These are phyloP conservation scores for Sebastes steindachneri DNA, from an alignment of 2,797 vertebrate species.

Conservation along the genomic window DNA sequence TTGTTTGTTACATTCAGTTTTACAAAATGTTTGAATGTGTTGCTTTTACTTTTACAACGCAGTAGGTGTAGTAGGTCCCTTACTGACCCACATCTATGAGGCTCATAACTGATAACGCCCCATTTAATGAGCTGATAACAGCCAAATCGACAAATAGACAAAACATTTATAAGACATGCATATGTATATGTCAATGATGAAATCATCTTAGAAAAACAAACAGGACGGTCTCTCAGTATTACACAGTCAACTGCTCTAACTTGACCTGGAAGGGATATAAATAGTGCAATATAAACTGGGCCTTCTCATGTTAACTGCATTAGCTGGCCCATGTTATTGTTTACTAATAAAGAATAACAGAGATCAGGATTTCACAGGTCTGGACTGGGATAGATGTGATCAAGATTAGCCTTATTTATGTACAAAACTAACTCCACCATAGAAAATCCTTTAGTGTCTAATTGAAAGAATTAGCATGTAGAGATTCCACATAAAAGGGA, in stretches of 20 bases:
- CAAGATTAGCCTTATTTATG: not conserved
- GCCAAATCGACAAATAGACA: not conserved
- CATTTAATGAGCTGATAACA: too few relatives aligned
- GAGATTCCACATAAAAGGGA: conserved; percentile 25
- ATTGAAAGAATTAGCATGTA: conserved; percentile 4
- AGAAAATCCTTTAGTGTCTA: not conserved
- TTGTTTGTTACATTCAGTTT: too few relatives aligned
- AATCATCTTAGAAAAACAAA: conserved; percentile 34
- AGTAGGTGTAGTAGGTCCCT: too few relatives aligned
- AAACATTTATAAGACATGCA: conserved; percentile 44
- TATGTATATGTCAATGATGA: conserved; percentile 14
- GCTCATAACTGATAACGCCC: too few relatives aligned
- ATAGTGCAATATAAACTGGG: conserved; percentile 78
- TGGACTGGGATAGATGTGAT: conserved; percentile 7
- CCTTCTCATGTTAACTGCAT: conserved; percentile 32
- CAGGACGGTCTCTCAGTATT: conserved; percentile 27
- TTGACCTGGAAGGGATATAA: conserved; percentile 65
- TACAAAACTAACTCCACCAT: conserved; percentile 15
- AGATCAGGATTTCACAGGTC: conserved; percentile 3
- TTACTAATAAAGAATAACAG: conserved; percentile 15
- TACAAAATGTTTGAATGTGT: too few relatives aligned
- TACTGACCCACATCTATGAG: too few relatives aligned
- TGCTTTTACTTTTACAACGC: too few relatives aligned
- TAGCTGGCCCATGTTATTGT: conserved; percentile 15
- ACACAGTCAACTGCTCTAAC: conserved; percentile 40